phyloP scores from a whole-genome alignment of 1,140 invertebrate genomes.

The Magallana angulata region DNA sequence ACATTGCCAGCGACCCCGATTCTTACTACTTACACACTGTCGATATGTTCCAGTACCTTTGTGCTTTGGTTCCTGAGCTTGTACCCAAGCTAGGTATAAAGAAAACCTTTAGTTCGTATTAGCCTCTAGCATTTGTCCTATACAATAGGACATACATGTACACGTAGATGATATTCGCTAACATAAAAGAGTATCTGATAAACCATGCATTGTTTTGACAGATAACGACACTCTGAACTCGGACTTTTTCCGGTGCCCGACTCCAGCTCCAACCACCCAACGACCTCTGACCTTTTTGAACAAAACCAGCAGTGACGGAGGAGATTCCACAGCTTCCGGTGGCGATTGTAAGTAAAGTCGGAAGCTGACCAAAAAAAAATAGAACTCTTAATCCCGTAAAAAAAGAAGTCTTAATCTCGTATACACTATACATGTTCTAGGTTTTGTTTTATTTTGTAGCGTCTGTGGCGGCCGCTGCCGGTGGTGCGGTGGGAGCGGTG shows the following conservation, averaged over 20 bases:
- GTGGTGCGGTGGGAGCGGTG: neutral
- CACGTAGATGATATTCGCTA: too few relatives aligned
- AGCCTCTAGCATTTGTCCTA: neutral
- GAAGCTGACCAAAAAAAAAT: too few relatives aligned
- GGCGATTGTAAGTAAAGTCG: neutral
- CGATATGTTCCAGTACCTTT: slow-evolving; percentile 44
- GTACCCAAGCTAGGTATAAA: slow-evolving; percentile 46
- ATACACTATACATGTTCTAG: too few relatives aligned
- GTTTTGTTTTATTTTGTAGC: neutral
- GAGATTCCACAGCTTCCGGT: neutral
- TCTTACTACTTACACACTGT: slow-evolving; percentile 48
- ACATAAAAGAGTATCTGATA: too few relatives aligned
- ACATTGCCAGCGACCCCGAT: slow-evolving; percentile 54
- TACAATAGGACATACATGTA: too few relatives aligned
- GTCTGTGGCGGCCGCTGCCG: neutral
- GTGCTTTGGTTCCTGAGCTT: slow-evolving; percentile 49
- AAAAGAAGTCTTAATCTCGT: too few relatives aligned
- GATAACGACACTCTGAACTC: slow-evolving; percentile 39
- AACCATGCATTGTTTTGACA: neutral
- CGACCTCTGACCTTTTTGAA: slow-evolving; percentile 25
- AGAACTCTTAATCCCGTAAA: too few relatives aligned
- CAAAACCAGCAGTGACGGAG: neutral
- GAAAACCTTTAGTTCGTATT: too few relatives aligned
- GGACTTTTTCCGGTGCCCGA: slow-evolving; percentile 40
- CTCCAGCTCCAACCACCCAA: slow-evolving; percentile 26